A percentile compares a stretch with the other conserved stretches of the same genome.
These are phyloP conservation scores for Oenanthe melanoleuca DNA, from an alignment of 2,113 vertebrate genomes.

Conservation along the genomic window DNA sequence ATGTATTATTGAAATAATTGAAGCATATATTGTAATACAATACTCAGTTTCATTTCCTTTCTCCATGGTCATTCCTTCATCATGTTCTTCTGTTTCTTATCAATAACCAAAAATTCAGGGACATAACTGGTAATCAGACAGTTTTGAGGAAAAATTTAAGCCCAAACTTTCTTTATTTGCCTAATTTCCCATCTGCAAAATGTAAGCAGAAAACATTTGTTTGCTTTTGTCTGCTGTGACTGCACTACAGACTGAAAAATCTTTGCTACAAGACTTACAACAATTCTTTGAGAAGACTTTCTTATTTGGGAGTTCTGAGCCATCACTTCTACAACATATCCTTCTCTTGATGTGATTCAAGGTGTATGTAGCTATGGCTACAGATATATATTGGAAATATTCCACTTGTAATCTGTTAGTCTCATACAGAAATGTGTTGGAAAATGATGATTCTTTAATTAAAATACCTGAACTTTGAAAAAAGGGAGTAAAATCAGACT, in stretches of 20 bases:
- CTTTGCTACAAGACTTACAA: neutral
- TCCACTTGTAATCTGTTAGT: neutral
- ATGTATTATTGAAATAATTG: neutral
- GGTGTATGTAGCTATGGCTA: neutral
- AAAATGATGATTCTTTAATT: neutral
- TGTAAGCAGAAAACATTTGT: neutral
- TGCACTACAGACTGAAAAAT: neutral
- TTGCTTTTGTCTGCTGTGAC: neutral
- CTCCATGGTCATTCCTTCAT: neutral
- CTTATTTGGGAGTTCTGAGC: neutral
- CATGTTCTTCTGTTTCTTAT: neutral
- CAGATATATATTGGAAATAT: neutral
- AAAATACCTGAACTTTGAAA: neutral
- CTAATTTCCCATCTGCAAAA: neutral
- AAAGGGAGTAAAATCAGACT: neutral
- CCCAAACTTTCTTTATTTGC: neutral
- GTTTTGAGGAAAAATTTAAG: neutral
- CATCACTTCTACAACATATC: neutral
- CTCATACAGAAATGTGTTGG: neutral
- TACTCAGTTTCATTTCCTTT: neutral
- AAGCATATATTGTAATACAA: neutral
- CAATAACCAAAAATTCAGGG: neutral
- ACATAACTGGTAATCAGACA: neutral
- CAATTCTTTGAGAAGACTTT: neutral
- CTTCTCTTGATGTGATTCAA: neutral